These are phyloP conservation scores for Hylaeus volcanicus DNA, from an alignment of 1,140 invertebrate genomes.

Conservation along the genomic window DNA sequence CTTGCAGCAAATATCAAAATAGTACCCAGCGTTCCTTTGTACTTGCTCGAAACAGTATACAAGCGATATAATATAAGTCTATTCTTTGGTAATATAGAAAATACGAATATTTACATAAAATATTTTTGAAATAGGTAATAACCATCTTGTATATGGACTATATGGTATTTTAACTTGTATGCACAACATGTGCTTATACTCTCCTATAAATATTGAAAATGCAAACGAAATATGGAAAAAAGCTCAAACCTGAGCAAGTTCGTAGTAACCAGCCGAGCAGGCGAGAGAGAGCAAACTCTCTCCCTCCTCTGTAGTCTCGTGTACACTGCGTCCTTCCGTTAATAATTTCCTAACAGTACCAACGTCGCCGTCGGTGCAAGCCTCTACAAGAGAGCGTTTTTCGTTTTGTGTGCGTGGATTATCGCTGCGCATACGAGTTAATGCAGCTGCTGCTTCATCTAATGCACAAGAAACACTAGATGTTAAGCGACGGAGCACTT, in stretches of 20 bases:
- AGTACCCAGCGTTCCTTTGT: background rate
- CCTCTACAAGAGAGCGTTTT: slow-evolving; percentile 89
- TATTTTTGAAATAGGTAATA: background rate
- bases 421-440: slow-evolving; percentile 96
- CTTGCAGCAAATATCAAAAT: background rate
- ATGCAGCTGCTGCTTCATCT: slow-evolving; percentile 96
- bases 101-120: background rate
- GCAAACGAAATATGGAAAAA: background rate
- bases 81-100: background rate
- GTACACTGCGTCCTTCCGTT: slow-evolving; percentile 94
- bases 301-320: slow-evolving; percentile 96
- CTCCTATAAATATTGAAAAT: background rate
- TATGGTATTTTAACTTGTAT: background rate
- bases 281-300: slow-evolving; percentile 95
- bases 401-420: slow-evolving; percentile 82
- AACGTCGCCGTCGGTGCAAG: slow-evolving; percentile 96
- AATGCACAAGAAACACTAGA: slow-evolving; percentile 95
- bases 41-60: background rate
- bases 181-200: background rate
- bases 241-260: slow-evolving; percentile 89
- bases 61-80: too few species aligned
- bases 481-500: slow-evolving; percentile 90
- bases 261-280: slow-evolving; percentile 96
- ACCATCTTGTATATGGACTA: too few species aligned
- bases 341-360: slow-evolving; percentile 93